Base-by-base conservation (phyloP, 2,888 invertebrate genomes). In the Cheilosia soror region DNA sequence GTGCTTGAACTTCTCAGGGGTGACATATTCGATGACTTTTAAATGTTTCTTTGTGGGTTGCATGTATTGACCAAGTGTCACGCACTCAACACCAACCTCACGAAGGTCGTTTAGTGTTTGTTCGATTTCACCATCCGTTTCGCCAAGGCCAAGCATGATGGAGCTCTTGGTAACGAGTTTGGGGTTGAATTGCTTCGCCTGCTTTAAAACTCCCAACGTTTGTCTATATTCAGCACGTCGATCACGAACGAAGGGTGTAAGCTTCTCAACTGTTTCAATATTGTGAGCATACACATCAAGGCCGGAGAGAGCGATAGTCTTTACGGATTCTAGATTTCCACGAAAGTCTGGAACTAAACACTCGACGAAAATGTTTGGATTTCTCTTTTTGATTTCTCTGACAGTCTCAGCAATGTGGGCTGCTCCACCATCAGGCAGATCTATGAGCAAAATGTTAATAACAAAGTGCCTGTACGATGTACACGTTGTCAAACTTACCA, bases 61-160 rank as follows among this genome's bases (percentile, higher is more conserved):
- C 99, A 99, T 99, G 93, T 99, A 99, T 90, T 99, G 99, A 0
- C 99, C 99, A 5, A 99, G 93, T 0, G 99, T 99, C 0, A 99
- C 92, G 91, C 99, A 99, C 92, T 99, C 99, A 0, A 99, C 99
- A 42, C 96, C 96, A 0, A 93, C 95, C 31, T 93, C 92, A 73
- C 96, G 94, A 58, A 99, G 93, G 93, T 99, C 98, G 93, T 94
- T 94, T 94, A 99, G 94, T 1, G 98, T 97, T 92, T 96, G 95
- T 89, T 96, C 94, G 6, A 99, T 94, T 93, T 98, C 96, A 49
- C 95, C 94, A 89, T 98, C 98, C 0, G 95, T 95, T 93, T 99
- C 98, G 0, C 97, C 97, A 2, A 99, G 93, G 0, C 99, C 99
- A 66, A 99, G 93, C 99, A 99, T 99, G 88, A 99, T 96, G 0